Conservation (phyloP, 2,113 vertebrate species). For the Halcyon senegalensis region DNA sequence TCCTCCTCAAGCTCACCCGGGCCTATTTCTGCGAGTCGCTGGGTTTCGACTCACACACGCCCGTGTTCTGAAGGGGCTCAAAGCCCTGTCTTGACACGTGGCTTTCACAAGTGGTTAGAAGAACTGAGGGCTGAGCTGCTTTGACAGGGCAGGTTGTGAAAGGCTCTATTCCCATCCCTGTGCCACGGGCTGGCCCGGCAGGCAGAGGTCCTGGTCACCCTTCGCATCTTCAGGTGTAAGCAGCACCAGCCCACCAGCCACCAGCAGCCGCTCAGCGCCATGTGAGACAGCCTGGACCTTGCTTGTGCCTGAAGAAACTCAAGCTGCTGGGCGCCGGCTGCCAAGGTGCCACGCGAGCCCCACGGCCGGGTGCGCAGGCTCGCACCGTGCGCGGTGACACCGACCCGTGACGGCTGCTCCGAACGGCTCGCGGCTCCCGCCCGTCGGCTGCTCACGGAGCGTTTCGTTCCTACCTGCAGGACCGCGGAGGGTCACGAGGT, state of each 20-base stretch:
- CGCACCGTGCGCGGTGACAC: background rate
- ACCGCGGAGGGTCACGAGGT: background rate
- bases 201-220: rapidly evolving
- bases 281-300: background rate
- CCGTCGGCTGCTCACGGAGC: rapidly evolving
- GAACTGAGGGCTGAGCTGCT: background rate
- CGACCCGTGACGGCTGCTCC: rapidly evolving
- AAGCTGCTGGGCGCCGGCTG: background rate
- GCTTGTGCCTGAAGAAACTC: background rate
- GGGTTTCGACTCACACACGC: rapidly evolving
- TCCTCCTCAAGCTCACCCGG: background rate
- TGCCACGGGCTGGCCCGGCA: background rate
- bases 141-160: background rate
- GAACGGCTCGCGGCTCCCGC: background rate
- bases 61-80: background rate
- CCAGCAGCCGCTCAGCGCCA: rapidly evolving
- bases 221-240: rapidly evolving
- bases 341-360: background rate
- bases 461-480: background rate
- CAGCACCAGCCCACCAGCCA: too few species aligned
- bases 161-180: rapidly evolving
- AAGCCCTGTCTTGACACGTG: background rate
- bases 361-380: rapidly evolving
- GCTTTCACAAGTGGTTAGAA: background rate
- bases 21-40: background rate